Base-by-base conservation (phyloP, 1,140 invertebrate species). In the Saccostrea cuccullata region DNA sequence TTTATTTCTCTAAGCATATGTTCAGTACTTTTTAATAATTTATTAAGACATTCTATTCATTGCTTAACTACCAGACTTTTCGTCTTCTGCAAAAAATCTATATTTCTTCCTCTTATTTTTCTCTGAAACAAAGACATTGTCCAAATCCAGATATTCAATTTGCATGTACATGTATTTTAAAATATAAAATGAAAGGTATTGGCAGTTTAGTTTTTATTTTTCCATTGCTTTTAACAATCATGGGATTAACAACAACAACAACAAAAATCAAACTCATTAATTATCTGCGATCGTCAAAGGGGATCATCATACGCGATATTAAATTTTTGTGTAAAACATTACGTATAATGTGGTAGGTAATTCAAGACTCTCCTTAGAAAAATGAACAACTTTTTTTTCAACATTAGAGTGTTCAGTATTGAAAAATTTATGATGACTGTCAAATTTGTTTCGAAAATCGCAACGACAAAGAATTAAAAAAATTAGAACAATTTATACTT, bases 1-100 rank as follows among this genome's bases (percentile, higher is more conserved):
- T 77, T 77, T 77, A 77, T 77, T 77, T 77, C 70, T 77, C 30
- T 77, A 77, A 40, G 70, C 70, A 77, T 77, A 40, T 77, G 70
- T 77, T 77, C 12, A 77, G 70, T 77, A 77, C 30, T 77, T 12
- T 36, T 77, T 36, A 23, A 77, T 77, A 36, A 77, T 77, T 77
- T 26, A 77, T 77, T 8, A 9, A 36, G 70, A 77, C 70, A 77
- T 36, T 11, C 5, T 36, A 26, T 30, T 15, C 17, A 36, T 30
- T 36, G 26, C 8, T 26, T 15, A 26, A 30, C 30, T 15, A 77
- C 11, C 11, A 77, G 15, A 77, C 70, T 77, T 26, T 77, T 77
- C 26, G 70, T 77, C 70, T 15, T 77, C 26, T 15, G 26, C 26
- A 77, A 77, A 26, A 36, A 77, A 77, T 77, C 58, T 77, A 36